Conservation (phyloP, 2,113 vertebrate species). For the Butorides virescens region DNA sequence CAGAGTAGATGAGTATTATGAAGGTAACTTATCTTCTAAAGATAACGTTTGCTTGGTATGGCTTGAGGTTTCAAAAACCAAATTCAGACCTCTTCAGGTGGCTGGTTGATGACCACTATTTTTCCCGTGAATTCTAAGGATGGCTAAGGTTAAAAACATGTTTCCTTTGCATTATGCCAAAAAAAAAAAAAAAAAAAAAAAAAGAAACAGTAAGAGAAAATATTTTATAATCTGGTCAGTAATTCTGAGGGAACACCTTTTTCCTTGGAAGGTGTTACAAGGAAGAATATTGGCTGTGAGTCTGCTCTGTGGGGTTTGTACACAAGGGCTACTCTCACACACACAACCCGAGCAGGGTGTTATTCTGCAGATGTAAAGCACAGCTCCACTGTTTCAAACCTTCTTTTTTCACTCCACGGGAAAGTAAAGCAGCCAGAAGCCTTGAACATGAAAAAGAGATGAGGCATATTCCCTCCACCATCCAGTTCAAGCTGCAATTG, state of each 20-base stretch:
- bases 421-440: background rate
- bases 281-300: background rate
- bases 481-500: background rate
- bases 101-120: background rate
- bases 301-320: background rate
- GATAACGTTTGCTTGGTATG: background rate
- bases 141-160: background rate
- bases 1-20: background rate
- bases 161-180: background rate
- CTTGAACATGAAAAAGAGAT: background rate
- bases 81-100: background rate
- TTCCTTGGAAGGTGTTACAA: background rate
- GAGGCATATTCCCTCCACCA: background rate
- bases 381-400: background rate
- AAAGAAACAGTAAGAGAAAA: background rate
- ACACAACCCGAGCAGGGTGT: rapidly evolving
- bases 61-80: background rate
- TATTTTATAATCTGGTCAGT: background rate
- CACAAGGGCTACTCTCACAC: background rate
- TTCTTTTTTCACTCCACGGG: background rate
- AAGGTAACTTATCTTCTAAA: background rate
- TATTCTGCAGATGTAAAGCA: background rate
- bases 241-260: background rate
- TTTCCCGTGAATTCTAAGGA: background rate
- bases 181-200: background rate